Evolutionary conservation across 2,113 vertebrate species (phyloP).

Genomic region (Pleuronectes platessa): DNA sequence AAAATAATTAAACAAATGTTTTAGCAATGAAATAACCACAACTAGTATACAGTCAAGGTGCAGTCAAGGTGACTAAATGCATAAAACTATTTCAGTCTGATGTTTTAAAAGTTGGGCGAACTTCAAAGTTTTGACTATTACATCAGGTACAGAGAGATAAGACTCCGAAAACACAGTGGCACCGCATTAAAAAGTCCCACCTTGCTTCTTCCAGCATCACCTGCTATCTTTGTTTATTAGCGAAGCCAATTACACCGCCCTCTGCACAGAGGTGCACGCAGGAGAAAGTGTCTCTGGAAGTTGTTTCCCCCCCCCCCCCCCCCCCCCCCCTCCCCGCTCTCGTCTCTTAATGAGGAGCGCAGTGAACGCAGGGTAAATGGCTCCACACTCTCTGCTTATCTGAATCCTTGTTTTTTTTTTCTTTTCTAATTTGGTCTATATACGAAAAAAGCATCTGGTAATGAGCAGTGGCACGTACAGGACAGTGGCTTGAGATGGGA

Average conservation of each 20-base stretch:
- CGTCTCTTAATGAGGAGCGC: conserved; percentile 58
- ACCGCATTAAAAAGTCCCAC: conserved; percentile 15
- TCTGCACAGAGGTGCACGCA: conserved; percentile 51
- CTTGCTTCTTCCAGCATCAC: conserved; percentile 30
- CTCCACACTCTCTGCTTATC: conserved; percentile 17
- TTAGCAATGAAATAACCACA: neutral
- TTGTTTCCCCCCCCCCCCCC: conserved; percentile 45
- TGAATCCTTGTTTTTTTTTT: conserved; percentile 11
- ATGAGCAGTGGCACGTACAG: conserved; percentile 60
- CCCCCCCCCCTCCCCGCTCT: conserved; percentile 46
- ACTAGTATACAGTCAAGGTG: neutral
- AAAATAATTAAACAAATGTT: neutral
- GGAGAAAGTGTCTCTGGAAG: conserved; percentile 33
- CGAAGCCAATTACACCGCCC: conserved; percentile 53
- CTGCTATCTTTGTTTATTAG: conserved; percentile 60
- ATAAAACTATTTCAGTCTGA: neutral
- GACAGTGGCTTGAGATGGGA: conserved; percentile 55
- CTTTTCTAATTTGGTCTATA: conserved; percentile 29
- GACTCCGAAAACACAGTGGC: conserved; percentile 2
- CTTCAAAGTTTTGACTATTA: neutral
- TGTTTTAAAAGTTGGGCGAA: conserved; percentile 1
- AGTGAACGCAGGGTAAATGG: conserved; percentile 45
- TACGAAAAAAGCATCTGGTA: conserved; percentile 53
- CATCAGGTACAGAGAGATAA: neutral
- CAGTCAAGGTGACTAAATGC: neutral